phyloP scores from a whole-genome alignment of 92 coral and sea anemone genomes.

The Diadumene lineata region DNA sequence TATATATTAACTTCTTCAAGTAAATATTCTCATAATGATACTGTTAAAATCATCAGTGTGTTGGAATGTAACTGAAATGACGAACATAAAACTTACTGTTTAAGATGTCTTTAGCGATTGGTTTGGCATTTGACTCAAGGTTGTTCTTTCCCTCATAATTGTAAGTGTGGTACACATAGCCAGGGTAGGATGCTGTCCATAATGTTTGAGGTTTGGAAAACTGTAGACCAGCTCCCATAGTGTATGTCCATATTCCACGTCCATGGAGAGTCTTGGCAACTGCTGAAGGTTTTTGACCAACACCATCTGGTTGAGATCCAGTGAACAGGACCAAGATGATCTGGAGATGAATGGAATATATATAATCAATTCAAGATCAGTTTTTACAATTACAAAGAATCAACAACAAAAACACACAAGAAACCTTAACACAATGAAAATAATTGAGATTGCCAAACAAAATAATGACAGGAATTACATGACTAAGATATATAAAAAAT shows the following conservation, averaged over 20 bases:
- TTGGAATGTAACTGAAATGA: too few species aligned
- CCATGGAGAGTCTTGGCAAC: slow-evolving; percentile 11
- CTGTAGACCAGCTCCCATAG: neutral
- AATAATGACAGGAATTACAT: too few species aligned
- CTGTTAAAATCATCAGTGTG: too few species aligned
- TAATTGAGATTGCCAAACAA: too few species aligned
- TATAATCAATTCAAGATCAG: neutral
- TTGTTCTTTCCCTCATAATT: slow-evolving; percentile 15
- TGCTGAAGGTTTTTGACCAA: slow-evolving; percentile 11
- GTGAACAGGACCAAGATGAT: slow-evolving; percentile 19
- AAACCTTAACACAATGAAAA: too few species aligned
- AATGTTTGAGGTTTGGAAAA: slow-evolving; percentile 12
- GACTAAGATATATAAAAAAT: too few species aligned
- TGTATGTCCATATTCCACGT: slow-evolving; percentile 1
- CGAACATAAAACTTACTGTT: neutral
- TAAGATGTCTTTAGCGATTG: slow-evolving; percentile 12
- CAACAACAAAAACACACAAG: too few species aligned
- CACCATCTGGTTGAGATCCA: slow-evolving; percentile 13
- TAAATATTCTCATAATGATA: too few species aligned
- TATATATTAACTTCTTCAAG: too few species aligned
- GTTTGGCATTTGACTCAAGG: neutral
- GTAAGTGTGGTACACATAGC: slow-evolving; percentile 23
- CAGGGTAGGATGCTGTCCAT: slow-evolving; percentile 14
- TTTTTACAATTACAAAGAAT: neutral
- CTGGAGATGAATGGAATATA: neutral